Percentiles rank a stretch among this genome's conserved stretches.
phyloP scores from a whole-genome alignment of 37 sponge, comb jelly and placozoan species.

The Eunapius fragilis region DNA sequence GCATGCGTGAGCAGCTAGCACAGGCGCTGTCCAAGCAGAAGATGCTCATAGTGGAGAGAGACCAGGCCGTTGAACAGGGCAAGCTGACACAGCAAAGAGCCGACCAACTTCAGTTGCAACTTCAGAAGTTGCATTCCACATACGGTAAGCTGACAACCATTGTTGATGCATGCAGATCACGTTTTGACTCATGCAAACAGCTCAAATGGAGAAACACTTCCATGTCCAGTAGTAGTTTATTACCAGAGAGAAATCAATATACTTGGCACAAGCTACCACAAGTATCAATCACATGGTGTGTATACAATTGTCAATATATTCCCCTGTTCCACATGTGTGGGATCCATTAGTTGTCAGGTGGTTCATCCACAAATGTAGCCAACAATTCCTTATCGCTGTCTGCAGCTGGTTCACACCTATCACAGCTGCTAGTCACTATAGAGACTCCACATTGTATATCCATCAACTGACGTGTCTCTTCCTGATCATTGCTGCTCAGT shows the following conservation, averaged over 20 bases:
- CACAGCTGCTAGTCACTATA: background rate
- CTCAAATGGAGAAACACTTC: background rate
- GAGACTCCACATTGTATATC: background rate
- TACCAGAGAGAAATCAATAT: background rate
- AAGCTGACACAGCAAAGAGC: slow-evolving; percentile 48
- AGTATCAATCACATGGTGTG: slow-evolving; percentile 13
- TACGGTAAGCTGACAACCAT: slow-evolving; percentile 27
- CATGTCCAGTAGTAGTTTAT: background rate
- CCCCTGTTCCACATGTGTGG: background rate
- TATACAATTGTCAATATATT: slow-evolving; percentile 5
- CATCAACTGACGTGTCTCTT: background rate
- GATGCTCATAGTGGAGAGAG: slow-evolving; percentile 52
- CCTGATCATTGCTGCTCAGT: no score
- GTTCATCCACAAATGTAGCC: background rate
- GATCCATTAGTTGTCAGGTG: background rate
- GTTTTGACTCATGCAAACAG: background rate
- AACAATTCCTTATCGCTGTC: background rate
- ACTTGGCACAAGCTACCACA: background rate
- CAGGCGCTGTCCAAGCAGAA: slow-evolving; percentile 47
- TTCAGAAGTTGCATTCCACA: slow-evolving; percentile 28
- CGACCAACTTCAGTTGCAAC: slow-evolving; percentile 25
- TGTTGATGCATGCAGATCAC: background rate
- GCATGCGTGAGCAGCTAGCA: slow-evolving; percentile 66
- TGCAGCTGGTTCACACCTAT: background rate
- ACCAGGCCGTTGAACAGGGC: slow-evolving; percentile 57